A percentile compares a stretch with the other conserved stretches of the same genome.
Evolutionary conservation across 1,140 invertebrate species (phyloP).

Genomic region (Bombus terrestris): DNA sequence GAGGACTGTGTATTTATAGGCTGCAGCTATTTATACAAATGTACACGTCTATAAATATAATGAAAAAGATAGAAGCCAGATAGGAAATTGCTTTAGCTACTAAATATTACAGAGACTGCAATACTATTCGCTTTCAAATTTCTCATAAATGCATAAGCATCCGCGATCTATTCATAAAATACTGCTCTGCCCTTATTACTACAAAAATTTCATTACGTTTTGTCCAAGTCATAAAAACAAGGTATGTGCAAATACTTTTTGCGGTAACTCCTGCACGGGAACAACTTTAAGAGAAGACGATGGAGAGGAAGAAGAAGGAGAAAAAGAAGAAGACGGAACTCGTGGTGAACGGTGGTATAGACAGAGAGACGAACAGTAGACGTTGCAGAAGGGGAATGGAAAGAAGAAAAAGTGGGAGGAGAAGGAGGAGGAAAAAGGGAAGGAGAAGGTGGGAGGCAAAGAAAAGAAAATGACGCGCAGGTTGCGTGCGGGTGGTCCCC

Average conservation of each 20-base stretch:
- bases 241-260: not conserved
- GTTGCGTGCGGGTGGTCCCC: slow-evolving; percentile 79
- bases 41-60: not conserved
- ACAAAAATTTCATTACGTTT: not conserved
- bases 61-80: not conserved
- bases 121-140: too few relatives aligned
- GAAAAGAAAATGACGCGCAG: slow-evolving; percentile 66
- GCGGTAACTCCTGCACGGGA: too few relatives aligned
- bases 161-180: not conserved
- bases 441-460: slow-evolving; percentile 61
- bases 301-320: not conserved
- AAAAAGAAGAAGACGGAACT: not conserved
- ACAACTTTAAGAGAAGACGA: not conserved
- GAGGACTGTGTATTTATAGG: not conserved
- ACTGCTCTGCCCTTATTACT: not conserved
- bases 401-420: slow-evolving; percentile 50
- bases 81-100: too few relatives aligned
- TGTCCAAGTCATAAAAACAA: not conserved
- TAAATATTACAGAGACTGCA: too few relatives aligned
- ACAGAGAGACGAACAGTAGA: not conserved
- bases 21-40: not conserved
- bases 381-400: slow-evolving; percentile 21
- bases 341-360: not conserved
- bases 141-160: too few relatives aligned
- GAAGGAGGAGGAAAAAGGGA: slow-evolving; percentile 49